Evolutionary conservation across 2,888 invertebrate genomes (phyloP), one percentile per base, ranked within the genome.

Genomic region (Drosophila melanosoma): DNA sequence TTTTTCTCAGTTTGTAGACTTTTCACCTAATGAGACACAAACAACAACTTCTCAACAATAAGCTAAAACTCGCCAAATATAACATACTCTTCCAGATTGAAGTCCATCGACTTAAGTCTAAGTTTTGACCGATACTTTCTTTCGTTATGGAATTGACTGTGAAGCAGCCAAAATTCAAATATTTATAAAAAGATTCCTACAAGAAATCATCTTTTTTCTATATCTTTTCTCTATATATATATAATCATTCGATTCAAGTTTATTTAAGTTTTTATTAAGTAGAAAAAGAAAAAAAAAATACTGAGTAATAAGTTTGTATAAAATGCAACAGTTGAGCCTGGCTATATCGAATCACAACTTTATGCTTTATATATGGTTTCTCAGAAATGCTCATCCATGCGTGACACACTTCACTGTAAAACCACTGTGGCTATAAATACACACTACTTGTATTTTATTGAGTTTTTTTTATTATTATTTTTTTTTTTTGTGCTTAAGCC

Each of bases 21-120:
- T 17, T 36, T 38, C 51, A 26, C 60, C 33, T 62, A 71, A 70
- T 62, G 52, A 69, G 76, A 48, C 29, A 51, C 52, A 57, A 12
- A 33, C 35, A 61, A 61, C 53, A 38, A 23, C 32, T 2, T 45
- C 15, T 15, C 36, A 11, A 29, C 23, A 45, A 45, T 23, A 45
- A 45, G 20, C 45, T 4, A 12, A 4, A 8, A 45, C 45, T 15
- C 8, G 23, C 23, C 45, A 45, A 45, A 45, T 23, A 23, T 45
- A 45, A 15, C 23, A 45, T 4, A 23, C 23, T 15, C 45, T 45
- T 8, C 7, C n/a, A 15, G 7, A 8, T 3, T 8, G 20, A 45
- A 15, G 23, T 45, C 45, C 15, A 23, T 45, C 23, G 1, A 23
- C 12, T 23, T 23, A 3, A 12, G 15, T 15, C 45, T 2, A 15